Evolutionary conservation across 1,140 invertebrate genomes (phyloP), one percentile per base, ranked within the genome.

Genomic region (Drosophila bipectinata): DNA sequence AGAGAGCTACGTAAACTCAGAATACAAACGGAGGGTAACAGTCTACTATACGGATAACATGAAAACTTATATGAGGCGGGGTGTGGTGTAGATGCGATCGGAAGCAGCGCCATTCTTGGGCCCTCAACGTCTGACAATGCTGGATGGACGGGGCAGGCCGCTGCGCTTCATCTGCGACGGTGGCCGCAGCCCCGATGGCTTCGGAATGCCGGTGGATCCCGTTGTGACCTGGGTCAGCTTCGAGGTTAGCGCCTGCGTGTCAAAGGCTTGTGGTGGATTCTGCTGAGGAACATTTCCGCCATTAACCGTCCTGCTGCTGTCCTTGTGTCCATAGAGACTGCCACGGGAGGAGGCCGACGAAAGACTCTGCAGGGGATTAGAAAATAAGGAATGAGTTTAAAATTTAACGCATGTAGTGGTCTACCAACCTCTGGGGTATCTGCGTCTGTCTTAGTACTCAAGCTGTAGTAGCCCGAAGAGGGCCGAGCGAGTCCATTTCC

Each of bases 401-500:
- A 24, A 12, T 49, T 49, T n/a, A 4, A 28, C 15, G 7, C 18
- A 5, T 1, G 14, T 3, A 18, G 5, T 15, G 4, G 1, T 12
- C 0, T 0, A 15, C 37, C 2, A 7, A 87, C 82, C 71, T 87
- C 83, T 21, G 80, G 72, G 34, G 82, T 81, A 72, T 80, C 77
- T 12, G 62, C 58, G 56, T 79, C 74, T 39, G 73, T 18, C 52
- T 74, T 82, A 58, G 82, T 72, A 53, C 69, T 84, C 10, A 90
- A 57, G 54, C 91, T 91, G 63, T 91, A 92, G 56, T 79, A 92
- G 21, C 85, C 91, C 12, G 91, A 92, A 1, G 91, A 92, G 8
- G 91, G 91, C 3, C 91, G 85, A 4, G 84, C 68, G 6, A 92
- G 57, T 7, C 88, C 88, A 77, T 88, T 82, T 5, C 73, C 61